Evolutionary conservation across 2,113 vertebrate species (phyloP).

Genomic region (Elaphurus davidianus): DNA sequence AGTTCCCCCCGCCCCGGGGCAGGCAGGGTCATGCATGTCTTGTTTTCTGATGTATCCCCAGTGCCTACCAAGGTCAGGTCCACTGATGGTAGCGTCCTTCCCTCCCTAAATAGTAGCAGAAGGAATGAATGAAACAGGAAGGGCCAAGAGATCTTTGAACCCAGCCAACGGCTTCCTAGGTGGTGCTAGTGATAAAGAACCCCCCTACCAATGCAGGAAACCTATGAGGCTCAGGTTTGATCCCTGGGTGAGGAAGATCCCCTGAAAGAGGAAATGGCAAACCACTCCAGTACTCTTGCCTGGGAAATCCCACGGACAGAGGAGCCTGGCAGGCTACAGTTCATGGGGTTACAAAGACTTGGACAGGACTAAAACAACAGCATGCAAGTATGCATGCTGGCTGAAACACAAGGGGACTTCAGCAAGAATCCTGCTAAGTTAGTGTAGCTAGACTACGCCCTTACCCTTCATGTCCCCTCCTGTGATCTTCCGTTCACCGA

Average conservation of each 20-base stretch:
- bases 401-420: background rate
- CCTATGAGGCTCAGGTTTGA: background rate
- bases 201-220: background rate
- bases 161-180: background rate
- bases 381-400: fast-evolving
- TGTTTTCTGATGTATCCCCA: background rate
- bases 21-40: background rate
- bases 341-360: background rate
- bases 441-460: background rate
- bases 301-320: background rate
- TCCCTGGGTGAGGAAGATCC: background rate
- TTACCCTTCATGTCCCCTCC: background rate
- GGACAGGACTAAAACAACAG: background rate
- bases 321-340: background rate
- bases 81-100: background rate
- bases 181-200: background rate
- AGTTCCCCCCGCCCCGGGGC: background rate
- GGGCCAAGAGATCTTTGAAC: background rate
- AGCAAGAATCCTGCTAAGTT: background rate
- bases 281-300: background rate
- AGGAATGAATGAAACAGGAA: background rate
- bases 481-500: background rate
- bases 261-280: background rate
- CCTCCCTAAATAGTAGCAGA: background rate
- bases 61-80: background rate